These are phyloP conservation scores for Melopsittacus undulatus DNA, from an alignment of 2,797 vertebrate genomes.

Conservation along the genomic window DNA sequence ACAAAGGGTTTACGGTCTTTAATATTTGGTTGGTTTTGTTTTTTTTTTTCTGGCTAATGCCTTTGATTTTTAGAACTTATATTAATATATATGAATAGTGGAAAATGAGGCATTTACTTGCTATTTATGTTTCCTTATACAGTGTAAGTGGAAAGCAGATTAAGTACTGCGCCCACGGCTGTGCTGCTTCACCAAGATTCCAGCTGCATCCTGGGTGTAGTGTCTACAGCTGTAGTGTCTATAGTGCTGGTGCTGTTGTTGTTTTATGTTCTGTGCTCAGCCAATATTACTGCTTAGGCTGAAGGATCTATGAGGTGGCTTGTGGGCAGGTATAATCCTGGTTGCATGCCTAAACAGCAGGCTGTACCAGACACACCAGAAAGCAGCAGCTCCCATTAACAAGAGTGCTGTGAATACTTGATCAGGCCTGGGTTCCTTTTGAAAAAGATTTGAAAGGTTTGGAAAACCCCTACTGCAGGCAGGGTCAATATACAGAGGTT, in stretches of 20 bases:
- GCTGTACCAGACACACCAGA: accelerated
- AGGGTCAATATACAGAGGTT: not conserved
- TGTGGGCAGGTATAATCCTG: not conserved
- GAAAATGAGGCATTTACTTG: not conserved
- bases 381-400: not conserved
- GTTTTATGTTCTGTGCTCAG: not conserved
- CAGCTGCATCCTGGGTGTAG: not conserved
- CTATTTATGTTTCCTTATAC: not conserved
- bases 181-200: not conserved
- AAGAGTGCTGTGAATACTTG: not conserved
- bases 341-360: not conserved
- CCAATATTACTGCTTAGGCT: not conserved
- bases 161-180: not conserved
- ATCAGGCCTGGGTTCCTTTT: not conserved
- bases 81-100: not conserved
- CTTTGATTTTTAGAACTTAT: not conserved
- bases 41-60: not conserved
- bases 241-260: not conserved
- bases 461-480: not conserved
- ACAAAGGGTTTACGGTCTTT: not conserved
- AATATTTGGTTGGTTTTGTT: not conserved
- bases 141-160: not conserved
- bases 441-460: not conserved
- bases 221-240: not conserved
- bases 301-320: not conserved